Conservation (phyloP, 2,888 invertebrate genomes). For the Drosophila recens region DNA sequence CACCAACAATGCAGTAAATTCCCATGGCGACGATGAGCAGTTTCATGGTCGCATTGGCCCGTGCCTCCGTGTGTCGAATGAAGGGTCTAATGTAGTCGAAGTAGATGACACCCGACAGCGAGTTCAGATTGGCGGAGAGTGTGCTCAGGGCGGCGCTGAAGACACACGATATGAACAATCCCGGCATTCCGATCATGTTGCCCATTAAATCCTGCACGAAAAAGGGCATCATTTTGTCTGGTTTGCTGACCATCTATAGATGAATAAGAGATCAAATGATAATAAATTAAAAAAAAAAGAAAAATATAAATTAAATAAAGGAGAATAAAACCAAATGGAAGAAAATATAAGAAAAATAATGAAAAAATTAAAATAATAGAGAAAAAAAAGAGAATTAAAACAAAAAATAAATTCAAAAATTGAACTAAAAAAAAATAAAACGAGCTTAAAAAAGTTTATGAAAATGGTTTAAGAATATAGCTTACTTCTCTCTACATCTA, state of each 20-base stretch:
- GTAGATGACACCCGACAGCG: slow-evolving; percentile 87
- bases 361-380: too few relatives aligned
- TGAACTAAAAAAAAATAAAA: background rate
- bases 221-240: slow-evolving; percentile 87
- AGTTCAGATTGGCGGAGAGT: slow-evolving; percentile 87
- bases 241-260: slow-evolving; percentile 82
- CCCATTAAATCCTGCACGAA: slow-evolving; percentile 87
- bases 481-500: too few relatives aligned
- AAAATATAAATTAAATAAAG: too few relatives aligned
- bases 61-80: slow-evolving; percentile 84
- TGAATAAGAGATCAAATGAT: background rate
- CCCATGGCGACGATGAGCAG: slow-evolving; percentile 86
- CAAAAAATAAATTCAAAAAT: too few relatives aligned
- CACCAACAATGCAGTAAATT: slow-evolving; percentile 87
- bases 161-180: slow-evolving; percentile 88
- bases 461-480: background rate
- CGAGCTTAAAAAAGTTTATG: background rate
- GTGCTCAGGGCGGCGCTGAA: slow-evolving; percentile 88
- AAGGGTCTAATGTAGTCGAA: slow-evolving; percentile 86
- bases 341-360: too few relatives aligned
- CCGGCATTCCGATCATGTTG: slow-evolving; percentile 86
- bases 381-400: too few relatives aligned
- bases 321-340: too few relatives aligned
- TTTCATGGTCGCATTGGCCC: slow-evolving; percentile 86
- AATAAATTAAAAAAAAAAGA: too few relatives aligned